Evolutionary conservation across 2,797 vertebrate species (phyloP), one percentile per base, ranked within the genome.

Genomic region (Dendrocincla fuliginosa): DNA sequence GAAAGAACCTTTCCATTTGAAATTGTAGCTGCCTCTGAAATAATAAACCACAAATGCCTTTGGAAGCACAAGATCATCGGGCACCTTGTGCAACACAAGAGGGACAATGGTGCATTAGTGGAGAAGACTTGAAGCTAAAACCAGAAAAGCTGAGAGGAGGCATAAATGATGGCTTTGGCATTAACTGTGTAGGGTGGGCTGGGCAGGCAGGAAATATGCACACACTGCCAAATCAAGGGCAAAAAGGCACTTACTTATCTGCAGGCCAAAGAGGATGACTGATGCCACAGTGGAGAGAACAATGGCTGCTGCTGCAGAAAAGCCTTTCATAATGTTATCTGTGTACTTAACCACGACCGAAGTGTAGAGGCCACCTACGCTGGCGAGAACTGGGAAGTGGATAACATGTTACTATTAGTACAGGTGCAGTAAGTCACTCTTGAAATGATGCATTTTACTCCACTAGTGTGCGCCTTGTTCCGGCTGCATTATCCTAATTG

Each of bases 261-360:
- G 98, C 77, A 99, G 98, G 87, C 99, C 99, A 65, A 99, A 99
- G 88, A 99, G 97, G 25, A 98, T 5, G 86, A 99, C 98, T 0
- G 99, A 99, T 6, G 99, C 99, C 78, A 99, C 95, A 1, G 99
- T 99, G 16, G 99, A 99, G 27, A 99, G 98, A 33, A 99, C 97
- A 35, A 99, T 99, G 77, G 99, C 99, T 0, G 99, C 99, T 0
- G 99, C 99, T 4, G 99, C 99, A 42, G 99, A 99, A 95, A 99
- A 99, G 32, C 99, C 99, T 96, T 99, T 99, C 99, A 99, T 99
- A 77, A 99, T 99, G 95, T 99, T 99, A 94, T 99, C 99, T 0
- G 99, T 99, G 97, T 99, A 99, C 96, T 99, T 99, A 84, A 99
- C 99, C 86, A 99, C 99, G 3, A 99, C 96, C 0, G 99, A 99